Evolutionary conservation across 2,797 vertebrate genomes (phyloP).

Genomic region (Hapalemur alaotrensis): DNA sequence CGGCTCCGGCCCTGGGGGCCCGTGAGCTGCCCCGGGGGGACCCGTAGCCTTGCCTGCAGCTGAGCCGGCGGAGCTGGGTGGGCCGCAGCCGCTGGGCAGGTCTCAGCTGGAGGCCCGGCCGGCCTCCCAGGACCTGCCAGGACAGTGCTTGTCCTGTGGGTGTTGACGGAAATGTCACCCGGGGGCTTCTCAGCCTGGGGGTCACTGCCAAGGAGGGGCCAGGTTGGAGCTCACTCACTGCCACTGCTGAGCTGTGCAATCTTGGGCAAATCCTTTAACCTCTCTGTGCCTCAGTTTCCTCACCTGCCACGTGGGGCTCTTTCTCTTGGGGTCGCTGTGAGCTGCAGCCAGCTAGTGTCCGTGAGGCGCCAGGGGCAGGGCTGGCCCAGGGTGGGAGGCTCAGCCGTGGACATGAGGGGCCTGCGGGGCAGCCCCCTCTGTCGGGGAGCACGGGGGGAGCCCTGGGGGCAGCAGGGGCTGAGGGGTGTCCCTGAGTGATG

Average conservation of each 20-base stretch:
- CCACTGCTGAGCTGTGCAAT: not conserved
- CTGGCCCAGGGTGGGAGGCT: fast-evolving
- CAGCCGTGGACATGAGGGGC: fast-evolving
- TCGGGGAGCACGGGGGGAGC: fast-evolving
- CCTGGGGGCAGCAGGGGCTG: not conserved
- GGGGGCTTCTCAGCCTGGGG: not conserved
- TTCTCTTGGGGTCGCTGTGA: not conserved
- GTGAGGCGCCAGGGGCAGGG: not conserved
- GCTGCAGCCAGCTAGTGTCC: fast-evolving
- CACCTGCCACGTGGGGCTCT: fast-evolving
- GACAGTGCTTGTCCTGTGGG: not conserved
- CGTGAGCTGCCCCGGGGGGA: not conserved
- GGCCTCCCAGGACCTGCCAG: not conserved
- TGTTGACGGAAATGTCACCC: not conserved
- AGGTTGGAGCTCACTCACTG: not conserved
- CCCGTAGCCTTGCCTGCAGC: fast-evolving
- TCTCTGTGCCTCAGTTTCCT: not conserved
- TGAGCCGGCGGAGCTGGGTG: fast-evolving
- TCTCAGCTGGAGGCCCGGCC: not conserved
- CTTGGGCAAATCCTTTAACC: not conserved
- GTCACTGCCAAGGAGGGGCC: not conserved
- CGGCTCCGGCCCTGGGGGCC: not conserved
- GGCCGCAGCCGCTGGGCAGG: fast-evolving
- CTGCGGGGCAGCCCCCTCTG: not conserved
- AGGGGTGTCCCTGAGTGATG: fast-evolving